Evolutionary conservation across 1,140 invertebrate species (phyloP).

Genomic region (Trinorchestia longiramus): DNA sequence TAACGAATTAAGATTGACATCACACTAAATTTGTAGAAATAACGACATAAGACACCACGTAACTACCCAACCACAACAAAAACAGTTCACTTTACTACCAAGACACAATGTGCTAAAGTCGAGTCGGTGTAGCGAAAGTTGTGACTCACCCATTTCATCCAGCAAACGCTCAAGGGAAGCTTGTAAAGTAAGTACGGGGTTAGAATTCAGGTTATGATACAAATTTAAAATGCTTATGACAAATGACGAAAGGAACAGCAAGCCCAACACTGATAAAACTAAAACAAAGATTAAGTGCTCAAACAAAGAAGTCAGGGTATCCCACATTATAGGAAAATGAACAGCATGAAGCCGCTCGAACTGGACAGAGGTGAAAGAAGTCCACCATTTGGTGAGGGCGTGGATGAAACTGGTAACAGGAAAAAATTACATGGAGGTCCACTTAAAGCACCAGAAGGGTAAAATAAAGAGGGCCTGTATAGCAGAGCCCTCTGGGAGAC

Average conservation of each 20-base stretch:
- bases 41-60: not conserved
- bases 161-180: slow-evolving; percentile 25
- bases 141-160: not conserved
- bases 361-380: not conserved
- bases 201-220: not conserved
- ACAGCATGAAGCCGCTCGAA: not conserved
- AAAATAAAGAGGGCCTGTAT: not conserved
- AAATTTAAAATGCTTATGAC: not conserved
- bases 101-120: not conserved
- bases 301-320: too few relatives aligned
- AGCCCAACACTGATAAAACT: not conserved
- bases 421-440: not conserved
- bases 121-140: not conserved
- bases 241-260: not conserved
- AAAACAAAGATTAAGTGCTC: not conserved
- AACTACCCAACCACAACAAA: not conserved
- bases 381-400: not conserved
- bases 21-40: not conserved
- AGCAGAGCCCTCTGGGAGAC: not conserved
- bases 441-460: not conserved
- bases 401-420: not conserved
- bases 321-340: too few relatives aligned
- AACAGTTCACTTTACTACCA: not conserved
- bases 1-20: not conserved
- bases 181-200: not conserved